Evolutionary conservation across 2,797 vertebrate genomes (phyloP).

Genomic region (Salmo trutta): DNA sequence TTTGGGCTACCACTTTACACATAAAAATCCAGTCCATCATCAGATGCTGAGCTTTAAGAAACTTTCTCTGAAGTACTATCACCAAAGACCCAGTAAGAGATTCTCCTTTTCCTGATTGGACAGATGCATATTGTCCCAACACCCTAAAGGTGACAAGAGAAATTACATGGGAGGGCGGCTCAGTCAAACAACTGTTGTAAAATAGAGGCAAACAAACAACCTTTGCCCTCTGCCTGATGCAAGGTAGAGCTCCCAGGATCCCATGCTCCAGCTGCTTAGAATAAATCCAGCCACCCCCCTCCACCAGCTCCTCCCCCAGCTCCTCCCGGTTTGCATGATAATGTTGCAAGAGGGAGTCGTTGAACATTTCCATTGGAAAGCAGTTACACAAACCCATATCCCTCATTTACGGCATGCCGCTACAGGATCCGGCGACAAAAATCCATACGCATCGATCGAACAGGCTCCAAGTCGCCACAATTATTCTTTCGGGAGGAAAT

Average conservation of each 20-base stretch:
- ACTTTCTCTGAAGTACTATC: too few species aligned
- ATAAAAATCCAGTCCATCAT: too few species aligned
- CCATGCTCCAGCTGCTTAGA: not conserved
- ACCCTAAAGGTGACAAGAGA: not conserved
- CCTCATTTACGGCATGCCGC: constrained; percentile 87
- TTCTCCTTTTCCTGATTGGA: not conserved
- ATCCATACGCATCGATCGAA: constrained; percentile 90
- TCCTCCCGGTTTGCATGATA: constrained; percentile 16
- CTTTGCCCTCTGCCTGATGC: not conserved
- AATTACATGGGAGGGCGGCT: not conserved
- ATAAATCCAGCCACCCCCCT: not conserved
- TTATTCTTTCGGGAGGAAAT: constrained; percentile 93
- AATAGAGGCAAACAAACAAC: not conserved
- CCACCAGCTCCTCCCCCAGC: too few species aligned
- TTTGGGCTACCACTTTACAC: too few species aligned
- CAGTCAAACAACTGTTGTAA: not conserved
- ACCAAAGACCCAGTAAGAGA: too few species aligned
- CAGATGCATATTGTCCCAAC: not conserved
- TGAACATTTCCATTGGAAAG: constrained; percentile 84
- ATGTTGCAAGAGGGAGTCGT: constrained; percentile 19
- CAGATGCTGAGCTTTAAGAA: too few species aligned
- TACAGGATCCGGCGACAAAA: constrained; percentile 92
- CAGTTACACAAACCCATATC: constrained; percentile 86
- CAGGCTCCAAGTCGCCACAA: constrained; percentile 85
- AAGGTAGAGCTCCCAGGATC: not conserved